phyloP scores from a whole-genome alignment of 2,797 vertebrate species.

The Acomys russatus region DNA sequence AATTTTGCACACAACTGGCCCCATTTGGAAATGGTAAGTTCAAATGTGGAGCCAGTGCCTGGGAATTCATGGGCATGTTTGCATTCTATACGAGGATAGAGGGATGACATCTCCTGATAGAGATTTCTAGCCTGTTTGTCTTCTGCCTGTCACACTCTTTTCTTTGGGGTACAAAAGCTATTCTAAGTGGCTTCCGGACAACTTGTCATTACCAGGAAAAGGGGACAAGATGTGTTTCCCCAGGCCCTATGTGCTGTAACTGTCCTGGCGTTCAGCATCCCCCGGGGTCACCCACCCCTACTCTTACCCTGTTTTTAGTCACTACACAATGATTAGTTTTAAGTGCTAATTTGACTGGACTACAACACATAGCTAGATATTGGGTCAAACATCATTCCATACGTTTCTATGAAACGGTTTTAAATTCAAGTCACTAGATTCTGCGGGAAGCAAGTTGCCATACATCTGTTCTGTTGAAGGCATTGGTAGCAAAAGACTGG shows the following conservation, averaged over 20 bases:
- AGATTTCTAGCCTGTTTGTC: neutral
- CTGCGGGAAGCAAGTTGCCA: neutral
- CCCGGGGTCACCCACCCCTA: neutral
- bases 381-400: neutral
- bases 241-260: neutral
- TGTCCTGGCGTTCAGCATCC: neutral
- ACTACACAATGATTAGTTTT: neutral
- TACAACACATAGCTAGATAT: neutral
- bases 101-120: neutral
- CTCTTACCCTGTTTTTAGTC: neutral
- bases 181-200: slow-evolving; percentile 28
- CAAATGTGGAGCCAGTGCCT: neutral
- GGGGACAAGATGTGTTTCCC: neutral
- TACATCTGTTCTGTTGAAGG: neutral
- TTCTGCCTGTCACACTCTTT: neutral
- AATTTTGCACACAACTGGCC: neutral
- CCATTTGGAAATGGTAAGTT: slow-evolving; percentile 42
- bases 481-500: neutral
- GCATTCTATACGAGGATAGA: neutral
- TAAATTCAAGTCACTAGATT: neutral
- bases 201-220: neutral
- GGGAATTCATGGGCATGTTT: neutral
- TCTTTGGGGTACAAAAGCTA: slow-evolving; percentile 22
- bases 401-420: neutral
- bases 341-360: neutral